Evolutionary conservation across 2,113 vertebrate species (phyloP).

Genomic region (Lepidothrix coronata): DNA sequence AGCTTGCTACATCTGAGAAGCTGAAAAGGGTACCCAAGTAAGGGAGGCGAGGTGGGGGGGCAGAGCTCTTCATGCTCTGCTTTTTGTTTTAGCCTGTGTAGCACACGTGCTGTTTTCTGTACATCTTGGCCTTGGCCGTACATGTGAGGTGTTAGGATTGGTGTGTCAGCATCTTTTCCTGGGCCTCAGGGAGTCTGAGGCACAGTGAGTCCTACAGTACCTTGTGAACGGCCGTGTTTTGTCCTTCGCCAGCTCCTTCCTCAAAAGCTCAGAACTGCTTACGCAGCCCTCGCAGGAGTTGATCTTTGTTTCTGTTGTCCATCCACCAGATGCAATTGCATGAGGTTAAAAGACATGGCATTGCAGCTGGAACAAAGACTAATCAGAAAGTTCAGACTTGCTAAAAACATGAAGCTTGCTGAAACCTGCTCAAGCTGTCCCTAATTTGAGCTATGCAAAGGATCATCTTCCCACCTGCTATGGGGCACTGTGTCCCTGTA

Average conservation of each 20-base stretch:
- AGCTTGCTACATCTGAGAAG: neutral
- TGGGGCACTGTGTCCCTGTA: neutral
- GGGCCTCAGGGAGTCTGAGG: neutral
- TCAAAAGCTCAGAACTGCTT: neutral
- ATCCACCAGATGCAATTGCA: neutral
- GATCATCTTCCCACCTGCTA: neutral
- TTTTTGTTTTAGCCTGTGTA: neutral
- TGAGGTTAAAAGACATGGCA: neutral
- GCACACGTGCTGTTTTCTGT: neutral
- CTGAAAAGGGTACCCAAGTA: neutral
- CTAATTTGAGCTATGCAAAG: neutral
- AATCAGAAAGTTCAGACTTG: neutral
- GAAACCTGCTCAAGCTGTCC: neutral
- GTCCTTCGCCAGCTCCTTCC: neutral
- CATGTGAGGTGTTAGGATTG: neutral
- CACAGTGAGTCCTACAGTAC: neutral
- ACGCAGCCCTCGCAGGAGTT: neutral
- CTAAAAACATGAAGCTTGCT: neutral
- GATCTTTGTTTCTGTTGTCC: neutral
- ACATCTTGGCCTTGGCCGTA: neutral
- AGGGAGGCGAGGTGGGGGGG: neutral
- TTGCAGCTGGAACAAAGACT: neutral
- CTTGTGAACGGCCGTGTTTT: neutral
- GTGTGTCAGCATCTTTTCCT: neutral
- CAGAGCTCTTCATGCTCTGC: neutral